Evolutionary conservation across 2,113 vertebrate genomes (phyloP).

Genomic region (Casuarius casuarius): DNA sequence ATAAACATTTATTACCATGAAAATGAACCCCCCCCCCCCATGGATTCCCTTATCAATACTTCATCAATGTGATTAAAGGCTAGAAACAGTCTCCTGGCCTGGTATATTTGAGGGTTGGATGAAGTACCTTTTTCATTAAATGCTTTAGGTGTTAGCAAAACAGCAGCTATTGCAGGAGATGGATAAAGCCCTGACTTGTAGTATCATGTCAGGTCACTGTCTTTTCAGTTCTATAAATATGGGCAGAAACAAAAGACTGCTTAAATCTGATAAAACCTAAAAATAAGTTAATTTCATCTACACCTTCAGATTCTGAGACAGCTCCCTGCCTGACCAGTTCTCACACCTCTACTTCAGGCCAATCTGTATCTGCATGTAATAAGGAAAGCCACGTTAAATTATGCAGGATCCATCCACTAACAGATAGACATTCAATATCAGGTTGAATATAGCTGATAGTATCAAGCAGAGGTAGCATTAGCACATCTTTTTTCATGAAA

Average conservation of each 20-base stretch:
- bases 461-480: background rate
- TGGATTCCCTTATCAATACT: background rate
- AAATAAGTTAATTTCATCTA: background rate
- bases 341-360: background rate
- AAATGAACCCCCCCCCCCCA: background rate
- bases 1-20: background rate
- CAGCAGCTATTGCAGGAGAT: background rate
- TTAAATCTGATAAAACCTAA: background rate
- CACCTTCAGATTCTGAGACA: background rate
- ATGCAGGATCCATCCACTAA: background rate
- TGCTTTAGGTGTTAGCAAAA: background rate
- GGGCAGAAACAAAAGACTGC: background rate
- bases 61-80: background rate
- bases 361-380: background rate
- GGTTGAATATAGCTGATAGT: background rate
- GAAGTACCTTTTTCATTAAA: conserved; percentile 8
- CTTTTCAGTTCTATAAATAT: background rate
- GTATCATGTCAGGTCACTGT: background rate
- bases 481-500: background rate
- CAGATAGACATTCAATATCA: background rate
- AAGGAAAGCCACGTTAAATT: background rate
- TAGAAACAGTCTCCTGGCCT: accelerated
- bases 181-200: background rate
- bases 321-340: background rate
- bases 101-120: background rate